Evolutionary conservation across 1,140 invertebrate genomes (phyloP).

Genomic region (Aphidius ervi): DNA sequence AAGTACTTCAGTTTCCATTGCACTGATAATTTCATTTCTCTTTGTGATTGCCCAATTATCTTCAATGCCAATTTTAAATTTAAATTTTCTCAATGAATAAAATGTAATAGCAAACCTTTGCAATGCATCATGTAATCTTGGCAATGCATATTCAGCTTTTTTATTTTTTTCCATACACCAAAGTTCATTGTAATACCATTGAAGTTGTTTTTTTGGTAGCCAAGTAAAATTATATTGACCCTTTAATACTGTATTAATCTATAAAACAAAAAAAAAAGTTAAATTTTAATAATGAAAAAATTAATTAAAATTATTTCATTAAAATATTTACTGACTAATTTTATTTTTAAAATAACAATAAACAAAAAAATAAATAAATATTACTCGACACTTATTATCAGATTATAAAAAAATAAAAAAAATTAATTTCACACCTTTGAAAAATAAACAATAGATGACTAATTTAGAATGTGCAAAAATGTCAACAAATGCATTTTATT

Average conservation of each 20-base stretch:
- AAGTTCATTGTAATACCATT: constrained; percentile 46
- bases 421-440: too few relatives aligned
- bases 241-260: constrained; percentile 48
- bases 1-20: constrained; percentile 43
- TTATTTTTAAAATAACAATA: too few relatives aligned
- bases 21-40: constrained; percentile 41
- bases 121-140: constrained; percentile 44
- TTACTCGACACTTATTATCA: too few relatives aligned
- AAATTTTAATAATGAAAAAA: too few relatives aligned
- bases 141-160: constrained; percentile 46
- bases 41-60: constrained; percentile 33
- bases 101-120: constrained; percentile 52
- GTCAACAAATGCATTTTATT: too few relatives aligned
- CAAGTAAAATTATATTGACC: constrained; percentile 47
- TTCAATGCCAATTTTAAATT: constrained; percentile 39
- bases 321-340: too few relatives aligned
- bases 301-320: too few relatives aligned
- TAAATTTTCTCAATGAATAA: constrained; percentile 37
- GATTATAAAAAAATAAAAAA: too few relatives aligned
- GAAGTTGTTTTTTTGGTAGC: constrained; percentile 47
- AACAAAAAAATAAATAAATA: too few relatives aligned
- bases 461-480: too few relatives aligned
- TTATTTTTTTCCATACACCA: constrained; percentile 47
- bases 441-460: too few relatives aligned
- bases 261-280: constrained; percentile 20